Evolutionary conservation across 2,113 vertebrate species (phyloP).

Genomic region (Alexandromys fortis): DNA sequence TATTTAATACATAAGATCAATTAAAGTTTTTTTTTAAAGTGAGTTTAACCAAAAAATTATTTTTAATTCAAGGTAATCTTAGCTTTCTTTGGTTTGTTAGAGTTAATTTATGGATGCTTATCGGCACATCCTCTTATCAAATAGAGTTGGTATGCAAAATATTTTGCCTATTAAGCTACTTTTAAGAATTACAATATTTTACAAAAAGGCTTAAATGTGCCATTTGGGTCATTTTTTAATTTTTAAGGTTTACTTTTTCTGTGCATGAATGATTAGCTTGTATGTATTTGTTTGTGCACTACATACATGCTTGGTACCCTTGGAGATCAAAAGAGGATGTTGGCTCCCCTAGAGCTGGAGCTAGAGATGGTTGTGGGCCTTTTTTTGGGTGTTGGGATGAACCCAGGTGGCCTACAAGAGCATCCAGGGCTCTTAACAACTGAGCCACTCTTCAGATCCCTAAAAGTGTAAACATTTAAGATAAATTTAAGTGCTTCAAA

Average conservation of each 20-base stretch:
- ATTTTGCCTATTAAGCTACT: conserved; percentile 13
- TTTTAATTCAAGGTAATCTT: conserved; percentile 45
- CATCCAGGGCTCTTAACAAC: not conserved
- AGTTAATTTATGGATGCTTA: conserved; percentile 3
- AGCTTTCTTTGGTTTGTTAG: conserved; percentile 41
- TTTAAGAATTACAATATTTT: not conserved
- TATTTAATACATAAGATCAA: conserved; percentile 6
- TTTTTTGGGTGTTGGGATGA: not conserved
- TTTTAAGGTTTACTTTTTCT: not conserved
- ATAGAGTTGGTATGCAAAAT: not conserved
- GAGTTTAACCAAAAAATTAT: conserved; percentile 30
- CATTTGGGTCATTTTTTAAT: not conserved
- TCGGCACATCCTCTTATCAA: conserved; percentile 7
- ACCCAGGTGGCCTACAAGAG: not conserved
- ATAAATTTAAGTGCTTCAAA: conserved; percentile 42
- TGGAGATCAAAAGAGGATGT: not conserved
- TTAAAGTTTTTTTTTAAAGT: conserved; percentile 43
- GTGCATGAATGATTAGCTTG: not conserved
- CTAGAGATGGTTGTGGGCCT: not conserved
- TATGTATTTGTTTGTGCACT: not conserved
- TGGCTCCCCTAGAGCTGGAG: not conserved
- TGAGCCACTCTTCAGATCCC: not conserved
- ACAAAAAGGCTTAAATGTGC: not conserved
- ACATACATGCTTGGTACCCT: not conserved
- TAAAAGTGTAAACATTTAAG: conserved; percentile 6